Evolutionary conservation across 2,888 invertebrate species (phyloP), one percentile per base, ranked within the genome.

Genomic region (Tachina lurida): DNA sequence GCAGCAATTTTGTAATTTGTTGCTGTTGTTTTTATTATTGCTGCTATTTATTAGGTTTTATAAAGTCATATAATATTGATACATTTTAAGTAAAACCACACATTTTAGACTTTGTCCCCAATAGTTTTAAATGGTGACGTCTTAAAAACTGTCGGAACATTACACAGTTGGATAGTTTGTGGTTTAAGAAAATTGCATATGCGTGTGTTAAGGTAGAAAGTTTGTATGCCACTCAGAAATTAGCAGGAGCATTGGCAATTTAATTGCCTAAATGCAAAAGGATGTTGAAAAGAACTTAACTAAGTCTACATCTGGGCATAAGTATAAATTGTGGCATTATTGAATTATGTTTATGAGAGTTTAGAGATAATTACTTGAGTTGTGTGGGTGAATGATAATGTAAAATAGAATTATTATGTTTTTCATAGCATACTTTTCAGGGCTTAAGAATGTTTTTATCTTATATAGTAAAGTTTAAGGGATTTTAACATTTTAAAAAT

Each of bases 21-120:
- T 63, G 52, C 8, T 39, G 0, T 60, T 56, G 43, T 45, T 67
- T 0, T 60, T 56, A 8, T 41, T 68, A 22, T 45, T 79, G 45
- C 9, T 56, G 39, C 19, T 47, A 43, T 81, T 45, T 67, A 49
- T 52, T 74, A 31, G 41, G 58, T 62, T 63, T 56, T 43, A 47
- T 13, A 31, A n/a, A 39, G 19, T 31, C 45, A 60, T 74, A 83
- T 83, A 78, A 67, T 78, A 83, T 83, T 78, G 83, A 83, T 83
- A 83, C 54, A 67, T 73, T 67, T 73, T 78, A 73, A 73, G 54
- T 73, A 19, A 60, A 77, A 83, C 83, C 83, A 54, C 83, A 83
- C 73, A 73, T 67, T 73, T 83, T 67, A 67, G 77, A 73, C 71
- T 77, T 60, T 52, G 65, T 73, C 52, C 7, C 52, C 10, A 54